These are phyloP conservation scores for Seriola aureovittata DNA, from an alignment of 2,113 vertebrate species.

Conservation along the genomic window DNA sequence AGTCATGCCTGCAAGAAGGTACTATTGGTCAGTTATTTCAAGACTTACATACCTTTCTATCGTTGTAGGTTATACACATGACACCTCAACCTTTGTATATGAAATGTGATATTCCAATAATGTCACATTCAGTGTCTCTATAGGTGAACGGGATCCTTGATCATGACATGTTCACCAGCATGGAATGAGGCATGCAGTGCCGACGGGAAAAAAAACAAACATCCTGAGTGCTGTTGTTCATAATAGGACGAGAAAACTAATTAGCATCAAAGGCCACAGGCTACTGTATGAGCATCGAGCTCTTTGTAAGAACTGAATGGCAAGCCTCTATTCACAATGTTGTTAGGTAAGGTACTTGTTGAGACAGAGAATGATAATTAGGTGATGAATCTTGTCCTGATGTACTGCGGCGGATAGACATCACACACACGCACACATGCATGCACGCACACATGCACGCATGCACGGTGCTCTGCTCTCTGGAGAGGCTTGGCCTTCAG, in stretches of 20 bases:
- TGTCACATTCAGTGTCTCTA: constrained; percentile 16
- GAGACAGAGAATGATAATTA: constrained; percentile 51
- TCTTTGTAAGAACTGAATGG: constrained; percentile 62
- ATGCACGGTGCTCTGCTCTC: background rate
- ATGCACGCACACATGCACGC: constrained; percentile 13
- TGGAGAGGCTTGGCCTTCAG: constrained; percentile 57
- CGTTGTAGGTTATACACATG: background rate
- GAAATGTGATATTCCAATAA: constrained; percentile 51
- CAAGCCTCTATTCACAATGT: constrained; percentile 45
- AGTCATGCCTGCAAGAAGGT: background rate
- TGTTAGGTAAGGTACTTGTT: constrained; percentile 59
- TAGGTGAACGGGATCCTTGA: constrained; percentile 28
- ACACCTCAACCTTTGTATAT: constrained; percentile 37
- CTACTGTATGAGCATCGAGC: constrained; percentile 48
- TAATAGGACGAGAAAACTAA: constrained; percentile 60
- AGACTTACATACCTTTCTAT: constrained; percentile 13
- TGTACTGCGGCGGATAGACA: constrained; percentile 34
- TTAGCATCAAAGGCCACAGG: constrained; percentile 67
- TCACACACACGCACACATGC: constrained; percentile 29
- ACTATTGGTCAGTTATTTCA: constrained; percentile 44
- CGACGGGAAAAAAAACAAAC: constrained; percentile 17
- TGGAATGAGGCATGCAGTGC: background rate
- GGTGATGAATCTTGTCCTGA: constrained; percentile 51
- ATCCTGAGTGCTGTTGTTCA: constrained; percentile 48
- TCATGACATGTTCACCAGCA: constrained; percentile 28